phyloP scores from a whole-genome alignment of 1,140 invertebrate species.

The Palaemon carinicauda region DNA sequence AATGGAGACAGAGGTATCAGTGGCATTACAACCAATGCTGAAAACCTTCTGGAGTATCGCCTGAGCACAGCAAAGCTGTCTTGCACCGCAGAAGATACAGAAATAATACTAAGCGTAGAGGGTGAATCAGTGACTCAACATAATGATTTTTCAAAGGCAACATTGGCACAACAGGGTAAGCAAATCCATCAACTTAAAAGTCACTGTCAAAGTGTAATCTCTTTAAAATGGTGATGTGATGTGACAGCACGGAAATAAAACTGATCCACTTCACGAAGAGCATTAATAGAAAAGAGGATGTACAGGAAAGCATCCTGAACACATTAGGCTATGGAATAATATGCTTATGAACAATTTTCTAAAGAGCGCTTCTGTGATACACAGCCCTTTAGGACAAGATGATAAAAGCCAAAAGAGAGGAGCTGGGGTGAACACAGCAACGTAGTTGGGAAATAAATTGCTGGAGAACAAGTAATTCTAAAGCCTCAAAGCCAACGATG shows the following conservation, averaged over 20 bases:
- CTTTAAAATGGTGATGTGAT: not conserved
- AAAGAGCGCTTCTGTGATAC: not conserved
- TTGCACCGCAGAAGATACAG: not conserved
- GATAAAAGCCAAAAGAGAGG: not conserved
- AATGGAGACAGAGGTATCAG: not conserved
- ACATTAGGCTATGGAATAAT: not conserved
- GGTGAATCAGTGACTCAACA: not conserved
- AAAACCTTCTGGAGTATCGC: not conserved
- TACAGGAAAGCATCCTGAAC: not conserved
- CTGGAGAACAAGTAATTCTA: not conserved
- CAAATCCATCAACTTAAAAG: not conserved
- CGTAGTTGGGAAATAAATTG: not conserved
- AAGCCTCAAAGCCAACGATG: not conserved
- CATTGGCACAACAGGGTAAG: not conserved
- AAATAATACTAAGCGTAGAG: not conserved
- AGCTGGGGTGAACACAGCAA: not conserved
- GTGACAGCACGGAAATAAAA: not conserved
- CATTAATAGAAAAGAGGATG: not conserved
- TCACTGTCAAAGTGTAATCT: not conserved
- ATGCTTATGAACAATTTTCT: not conserved
- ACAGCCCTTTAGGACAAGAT: not conserved
- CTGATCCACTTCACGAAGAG: not conserved
- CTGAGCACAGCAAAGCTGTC: not conserved
- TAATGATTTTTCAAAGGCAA: not conserved
- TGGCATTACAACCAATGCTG: not conserved